A percentile compares a stretch with the other conserved stretches of the same genome.
Conservation (phyloP, 2,797 vertebrate species). For the Phoeniculus purpureus region DNA sequence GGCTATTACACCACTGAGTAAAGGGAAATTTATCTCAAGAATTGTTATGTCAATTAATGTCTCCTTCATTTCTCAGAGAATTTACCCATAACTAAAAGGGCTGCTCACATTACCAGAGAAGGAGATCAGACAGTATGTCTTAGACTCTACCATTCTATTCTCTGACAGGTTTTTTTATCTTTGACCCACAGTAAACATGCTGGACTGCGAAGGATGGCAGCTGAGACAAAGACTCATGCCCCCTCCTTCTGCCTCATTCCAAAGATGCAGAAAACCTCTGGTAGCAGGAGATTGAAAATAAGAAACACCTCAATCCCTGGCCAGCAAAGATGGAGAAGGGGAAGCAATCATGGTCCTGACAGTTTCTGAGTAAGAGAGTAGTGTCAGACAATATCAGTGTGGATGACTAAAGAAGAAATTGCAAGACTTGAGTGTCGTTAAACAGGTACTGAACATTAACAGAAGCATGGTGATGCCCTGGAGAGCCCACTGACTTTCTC, state of each 20-base stretch:
- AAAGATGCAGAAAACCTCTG: neutral
- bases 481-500: neutral
- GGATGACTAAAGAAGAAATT: neutral
- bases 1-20: neutral
- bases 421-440: neutral
- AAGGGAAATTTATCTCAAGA: neutral
- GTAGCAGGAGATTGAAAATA: neutral
- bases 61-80: neutral
- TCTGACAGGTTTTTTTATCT: neutral
- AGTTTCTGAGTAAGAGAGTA: neutral
- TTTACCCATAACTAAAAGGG: neutral
- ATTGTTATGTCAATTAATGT: neutral
- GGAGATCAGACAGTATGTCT: neutral
- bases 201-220: neutral
- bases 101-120: neutral
- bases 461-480: neutral
- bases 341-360: rapidly evolving
- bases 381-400: neutral
- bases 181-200: neutral
- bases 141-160: neutral
- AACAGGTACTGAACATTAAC: neutral
- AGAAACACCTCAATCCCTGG: neutral
- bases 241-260: neutral
- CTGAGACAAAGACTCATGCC: neutral
- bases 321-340: neutral